These are phyloP conservation scores for Sclerodermus sp. DNA, from an alignment of 2,888 invertebrate genomes.

Conservation along the genomic window DNA sequence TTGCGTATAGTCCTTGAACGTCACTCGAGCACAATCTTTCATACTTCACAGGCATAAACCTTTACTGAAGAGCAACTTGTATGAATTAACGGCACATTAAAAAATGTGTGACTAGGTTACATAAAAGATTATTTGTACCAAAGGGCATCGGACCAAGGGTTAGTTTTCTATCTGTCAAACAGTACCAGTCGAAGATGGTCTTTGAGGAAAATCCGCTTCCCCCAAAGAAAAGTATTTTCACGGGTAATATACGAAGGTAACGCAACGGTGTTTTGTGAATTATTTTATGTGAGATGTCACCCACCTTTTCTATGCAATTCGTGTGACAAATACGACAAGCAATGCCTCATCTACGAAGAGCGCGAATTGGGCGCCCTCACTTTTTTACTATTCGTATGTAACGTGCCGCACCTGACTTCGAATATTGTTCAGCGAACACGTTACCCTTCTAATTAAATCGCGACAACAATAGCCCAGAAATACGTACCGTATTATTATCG, in stretches of 20 bases:
- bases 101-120: conserved; percentile 26
- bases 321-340: conserved; percentile 35
- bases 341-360: conserved; percentile 37
- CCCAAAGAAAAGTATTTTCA: no score
- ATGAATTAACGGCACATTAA: conserved; percentile 22
- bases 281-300: conserved; percentile 16
- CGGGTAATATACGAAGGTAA: no score
- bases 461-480: neutral
- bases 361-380: conserved; percentile 40
- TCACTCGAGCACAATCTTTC: conserved; percentile 23
- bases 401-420: conserved; percentile 22
- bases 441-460: neutral
- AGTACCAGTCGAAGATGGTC: conserved; percentile 19
- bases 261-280: no score
- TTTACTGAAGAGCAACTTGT: no score
- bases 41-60: conserved; percentile 14
- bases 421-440: neutral
- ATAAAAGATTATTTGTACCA: conserved; percentile 26
- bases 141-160: conserved; percentile 29
- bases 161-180: conserved; percentile 32
- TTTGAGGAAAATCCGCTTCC: conserved; percentile 9
- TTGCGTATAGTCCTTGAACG: conserved; percentile 22
- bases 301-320: conserved; percentile 32
- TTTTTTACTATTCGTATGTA: conserved; percentile 21
- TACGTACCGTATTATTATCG: conserved; percentile 23